phyloP scores from a whole-genome alignment of 2,888 invertebrate species.

The Pseudeuparius sepicola region DNA sequence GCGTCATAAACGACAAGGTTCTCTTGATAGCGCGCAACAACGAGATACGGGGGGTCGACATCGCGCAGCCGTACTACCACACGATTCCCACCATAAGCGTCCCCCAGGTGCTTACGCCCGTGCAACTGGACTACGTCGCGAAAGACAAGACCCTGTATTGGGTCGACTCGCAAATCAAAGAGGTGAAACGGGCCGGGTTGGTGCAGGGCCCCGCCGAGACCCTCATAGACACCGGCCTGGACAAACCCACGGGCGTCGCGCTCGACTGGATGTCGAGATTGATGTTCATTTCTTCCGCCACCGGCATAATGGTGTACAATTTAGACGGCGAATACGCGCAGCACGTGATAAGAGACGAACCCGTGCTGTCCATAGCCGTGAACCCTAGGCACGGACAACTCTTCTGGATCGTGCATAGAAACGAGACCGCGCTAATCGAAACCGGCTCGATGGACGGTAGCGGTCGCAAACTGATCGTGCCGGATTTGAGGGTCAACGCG shows the following conservation, averaged over 20 bases:
- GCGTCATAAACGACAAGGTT: constrained; percentile 67
- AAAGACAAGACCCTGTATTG: constrained; percentile 61
- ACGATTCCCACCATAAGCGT: constrained; percentile 73
- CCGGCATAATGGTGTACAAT: constrained; percentile 53
- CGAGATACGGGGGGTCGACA: constrained; percentile 69
- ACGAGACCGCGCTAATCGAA: constrained; percentile 40
- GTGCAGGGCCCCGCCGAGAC: constrained; percentile 60
- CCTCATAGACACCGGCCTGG: constrained; percentile 60
- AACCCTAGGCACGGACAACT: constrained; percentile 53
- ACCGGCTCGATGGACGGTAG: constrained; percentile 58
- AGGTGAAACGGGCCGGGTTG: constrained; percentile 60
- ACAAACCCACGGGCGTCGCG: constrained; percentile 60
- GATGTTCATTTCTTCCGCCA: constrained; percentile 58
- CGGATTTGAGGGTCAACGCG: constrained; percentile 31
- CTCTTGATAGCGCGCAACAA: constrained; percentile 64
- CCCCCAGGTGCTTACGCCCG: constrained; percentile 59
- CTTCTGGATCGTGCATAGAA: constrained; percentile 41
- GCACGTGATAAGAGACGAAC: constrained; percentile 34
- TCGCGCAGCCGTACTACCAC: constrained; percentile 63
- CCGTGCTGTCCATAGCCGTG: constrained; percentile 57
- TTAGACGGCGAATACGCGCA: constrained; percentile 62
- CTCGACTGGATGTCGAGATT: constrained; percentile 74
- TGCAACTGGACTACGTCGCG: constrained; percentile 60
- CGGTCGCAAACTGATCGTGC: constrained; percentile 33
- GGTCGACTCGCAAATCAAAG: constrained; percentile 66